Evolutionary conservation across 2,797 vertebrate genomes (phyloP).

Genomic region (Girardinus metallicus): DNA sequence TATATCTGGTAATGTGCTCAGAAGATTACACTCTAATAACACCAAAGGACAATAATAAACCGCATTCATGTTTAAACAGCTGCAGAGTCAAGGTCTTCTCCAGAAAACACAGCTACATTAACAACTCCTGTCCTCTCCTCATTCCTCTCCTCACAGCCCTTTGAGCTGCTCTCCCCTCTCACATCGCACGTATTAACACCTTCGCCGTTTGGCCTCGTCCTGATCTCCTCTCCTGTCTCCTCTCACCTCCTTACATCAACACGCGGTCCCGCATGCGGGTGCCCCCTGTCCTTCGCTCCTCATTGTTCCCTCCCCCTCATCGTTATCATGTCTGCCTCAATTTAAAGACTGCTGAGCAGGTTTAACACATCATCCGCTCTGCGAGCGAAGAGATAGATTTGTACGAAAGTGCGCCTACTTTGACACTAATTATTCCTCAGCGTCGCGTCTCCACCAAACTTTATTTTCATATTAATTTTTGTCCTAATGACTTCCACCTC

Average conservation of each 20-base stretch:
- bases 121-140: slow-evolving; percentile 23
- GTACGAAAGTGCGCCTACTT: not conserved
- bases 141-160: slow-evolving; percentile 23
- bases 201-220: slow-evolving; percentile 15
- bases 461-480: slow-evolving; percentile 26
- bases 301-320: slow-evolving; percentile 53
- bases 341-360: slow-evolving; percentile 61
- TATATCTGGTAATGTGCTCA: slow-evolving; percentile 26
- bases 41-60: slow-evolving; percentile 28
- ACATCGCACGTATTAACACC: slow-evolving; percentile 30
- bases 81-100: slow-evolving; percentile 38
- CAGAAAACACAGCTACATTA: slow-evolving; percentile 34
- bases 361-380: slow-evolving; percentile 48
- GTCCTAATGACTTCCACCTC: slow-evolving; percentile 39
- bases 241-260: slow-evolving; percentile 49
- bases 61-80: slow-evolving; percentile 59
- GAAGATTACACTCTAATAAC: slow-evolving; percentile 19
- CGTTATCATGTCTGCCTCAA: slow-evolving; percentile 64
- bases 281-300: slow-evolving; percentile 41
- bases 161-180: slow-evolving; percentile 23
- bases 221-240: slow-evolving; percentile 28
- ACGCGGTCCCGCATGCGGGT: slow-evolving; percentile 36
- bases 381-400: slow-evolving; percentile 56
- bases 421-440: slow-evolving; percentile 8
- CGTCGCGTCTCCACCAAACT: slow-evolving; percentile 9